Conservation (phyloP, 2,888 invertebrate species). For the Drosophila limbata region DNA sequence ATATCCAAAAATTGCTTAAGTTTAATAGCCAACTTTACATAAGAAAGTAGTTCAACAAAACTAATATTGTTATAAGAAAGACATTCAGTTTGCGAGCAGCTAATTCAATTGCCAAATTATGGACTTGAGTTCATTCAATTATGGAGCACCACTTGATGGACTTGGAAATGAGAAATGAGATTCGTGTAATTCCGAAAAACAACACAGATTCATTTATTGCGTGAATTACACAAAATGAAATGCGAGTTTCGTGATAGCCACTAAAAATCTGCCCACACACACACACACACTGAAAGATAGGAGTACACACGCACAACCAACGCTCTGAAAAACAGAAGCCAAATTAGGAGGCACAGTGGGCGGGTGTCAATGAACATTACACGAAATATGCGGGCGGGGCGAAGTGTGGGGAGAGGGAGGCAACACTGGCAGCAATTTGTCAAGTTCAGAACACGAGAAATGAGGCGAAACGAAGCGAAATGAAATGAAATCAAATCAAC, state of each 20-base stretch:
- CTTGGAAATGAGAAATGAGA: neutral
- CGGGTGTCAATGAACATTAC: conserved; percentile 53
- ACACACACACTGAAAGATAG: conserved; percentile 17
- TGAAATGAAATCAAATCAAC: conserved; percentile 48
- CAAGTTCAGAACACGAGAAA: conserved; percentile 43
- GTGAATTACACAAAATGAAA: conserved; percentile 72
- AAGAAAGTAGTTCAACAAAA: neutral
- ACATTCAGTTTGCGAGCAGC: conserved; percentile 25
- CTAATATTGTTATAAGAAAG: neutral
- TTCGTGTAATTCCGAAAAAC: conserved; percentile 48
- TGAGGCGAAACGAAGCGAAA: conserved; percentile 45
- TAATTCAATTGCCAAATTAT: conserved; percentile 51
- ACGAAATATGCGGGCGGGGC: conserved; percentile 32
- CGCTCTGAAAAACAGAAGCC: conserved; percentile 44
- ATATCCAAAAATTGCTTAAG: neutral
- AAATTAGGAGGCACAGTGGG: conserved; percentile 71
- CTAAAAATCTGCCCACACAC: conserved; percentile 58
- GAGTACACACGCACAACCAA: conserved; percentile 22
- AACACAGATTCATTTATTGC: conserved; percentile 72
- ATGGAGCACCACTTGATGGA: conserved; percentile 55
- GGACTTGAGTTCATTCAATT: conserved; percentile 54
- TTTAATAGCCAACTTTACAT: too few relatives aligned
- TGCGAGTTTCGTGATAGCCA: conserved; percentile 70
- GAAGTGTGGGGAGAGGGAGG: neutral
- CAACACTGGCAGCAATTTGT: conserved; percentile 51